phyloP scores from a whole-genome alignment of 2,888 invertebrate species.

The Drosophila atripex region DNA sequence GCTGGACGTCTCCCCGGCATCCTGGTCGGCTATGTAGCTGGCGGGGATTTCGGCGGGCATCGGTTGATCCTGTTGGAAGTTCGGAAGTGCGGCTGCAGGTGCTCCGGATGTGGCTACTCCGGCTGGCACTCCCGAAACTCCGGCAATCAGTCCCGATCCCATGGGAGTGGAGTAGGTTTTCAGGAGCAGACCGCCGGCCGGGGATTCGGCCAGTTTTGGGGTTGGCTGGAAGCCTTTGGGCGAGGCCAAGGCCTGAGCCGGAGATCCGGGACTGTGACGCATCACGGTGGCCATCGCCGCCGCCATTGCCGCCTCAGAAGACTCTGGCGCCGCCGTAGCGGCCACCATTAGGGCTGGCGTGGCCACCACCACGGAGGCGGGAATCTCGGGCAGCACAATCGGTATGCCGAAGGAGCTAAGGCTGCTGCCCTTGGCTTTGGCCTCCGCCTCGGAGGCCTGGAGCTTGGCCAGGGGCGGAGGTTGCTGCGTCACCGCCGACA shows the following conservation, averaged over 20 bases:
- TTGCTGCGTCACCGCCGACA: conserved; percentile 25
- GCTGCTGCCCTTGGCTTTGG: background rate
- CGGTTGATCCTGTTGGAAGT: conserved; percentile 2
- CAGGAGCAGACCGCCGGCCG: conserved; percentile 12
- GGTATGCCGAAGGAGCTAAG: conserved; percentile 61
- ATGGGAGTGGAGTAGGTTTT: conserved; percentile 26
- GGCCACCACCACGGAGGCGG: conserved; percentile 76
- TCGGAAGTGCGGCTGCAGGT: background rate
- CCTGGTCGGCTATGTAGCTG: conserved; percentile 8
- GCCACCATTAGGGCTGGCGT: conserved; percentile 44
- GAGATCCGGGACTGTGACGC: conserved; percentile 55
- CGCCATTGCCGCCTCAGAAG: background rate
- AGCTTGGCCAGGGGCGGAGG: conserved; percentile 29
- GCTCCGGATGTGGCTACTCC: conserved; percentile 2
- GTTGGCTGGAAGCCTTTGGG: conserved; percentile 15
- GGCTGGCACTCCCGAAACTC: conserved; percentile 25
- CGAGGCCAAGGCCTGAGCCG: conserved; percentile 20
- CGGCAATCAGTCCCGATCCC: background rate
- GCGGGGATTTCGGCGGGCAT: conserved; percentile 5
- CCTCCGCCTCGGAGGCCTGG: conserved; percentile 14
- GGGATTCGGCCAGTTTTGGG: conserved; percentile 11
- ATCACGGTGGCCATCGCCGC: conserved; percentile 47
- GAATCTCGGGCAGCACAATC: conserved; percentile 78
- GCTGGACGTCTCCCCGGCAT: conserved; percentile 1
- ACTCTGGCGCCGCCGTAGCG: conserved; percentile 46